phyloP scores from a whole-genome alignment of 2,797 vertebrate species.

The Avahi laniger region DNA sequence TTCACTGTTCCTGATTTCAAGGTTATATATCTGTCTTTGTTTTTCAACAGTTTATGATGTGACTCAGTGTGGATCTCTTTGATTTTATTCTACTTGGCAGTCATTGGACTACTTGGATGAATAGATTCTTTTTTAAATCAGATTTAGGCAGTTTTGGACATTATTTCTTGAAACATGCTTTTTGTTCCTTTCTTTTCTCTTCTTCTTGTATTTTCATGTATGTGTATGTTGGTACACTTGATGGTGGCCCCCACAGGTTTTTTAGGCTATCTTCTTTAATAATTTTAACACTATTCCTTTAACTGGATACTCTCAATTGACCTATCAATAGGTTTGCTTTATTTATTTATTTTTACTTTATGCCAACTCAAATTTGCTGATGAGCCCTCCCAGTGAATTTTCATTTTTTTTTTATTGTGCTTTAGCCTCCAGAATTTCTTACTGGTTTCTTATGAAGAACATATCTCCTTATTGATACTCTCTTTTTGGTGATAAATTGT shows the following conservation, averaged over 20 bases:
- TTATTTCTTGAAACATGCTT: neutral
- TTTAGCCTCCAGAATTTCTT: too few species aligned
- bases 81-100: neutral
- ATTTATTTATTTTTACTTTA: neutral
- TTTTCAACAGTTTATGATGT: too few species aligned
- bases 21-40: neutral
- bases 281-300: too few species aligned
- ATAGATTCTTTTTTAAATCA: neutral
- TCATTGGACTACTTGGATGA: neutral
- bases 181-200: neutral
- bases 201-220: neutral
- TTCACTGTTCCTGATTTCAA: neutral
- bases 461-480: too few species aligned
- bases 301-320: neutral
- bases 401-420: neutral
- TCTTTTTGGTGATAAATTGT: too few species aligned
- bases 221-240: neutral
- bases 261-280: too few species aligned
- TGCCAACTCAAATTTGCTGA: neutral
- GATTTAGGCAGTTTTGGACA: neutral
- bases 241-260: neutral
- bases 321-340: neutral
- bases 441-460: too few species aligned
- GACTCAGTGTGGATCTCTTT: too few species aligned
- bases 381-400: neutral